These are phyloP conservation scores for Brotula barbata DNA, from an alignment of 2,797 vertebrate genomes.

Conservation along the genomic window DNA sequence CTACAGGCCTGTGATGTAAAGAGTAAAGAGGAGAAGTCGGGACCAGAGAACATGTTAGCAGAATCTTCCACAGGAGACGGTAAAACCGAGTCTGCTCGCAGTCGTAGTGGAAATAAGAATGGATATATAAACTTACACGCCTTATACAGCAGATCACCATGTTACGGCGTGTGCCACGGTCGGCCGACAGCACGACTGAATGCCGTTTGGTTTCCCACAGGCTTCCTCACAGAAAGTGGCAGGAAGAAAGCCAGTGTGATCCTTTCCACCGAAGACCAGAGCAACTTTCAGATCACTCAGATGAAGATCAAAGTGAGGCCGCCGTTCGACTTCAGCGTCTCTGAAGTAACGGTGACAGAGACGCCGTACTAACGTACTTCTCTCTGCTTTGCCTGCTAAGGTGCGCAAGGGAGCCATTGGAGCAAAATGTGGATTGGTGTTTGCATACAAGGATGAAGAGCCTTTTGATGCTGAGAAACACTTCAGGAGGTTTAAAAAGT, in stretches of 20 bases:
- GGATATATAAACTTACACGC: background rate
- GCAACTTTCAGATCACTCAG: slow-evolving; percentile 93
- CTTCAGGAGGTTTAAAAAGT: slow-evolving; percentile 91
- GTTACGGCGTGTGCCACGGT: background rate
- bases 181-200: background rate
- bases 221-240: slow-evolving; percentile 95
- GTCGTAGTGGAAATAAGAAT: background rate
- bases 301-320: slow-evolving; percentile 91
- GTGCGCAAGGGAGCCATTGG: slow-evolving; percentile 94
- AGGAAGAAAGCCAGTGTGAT: slow-evolving; percentile 92
- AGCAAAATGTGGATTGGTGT: slow-evolving; percentile 93
- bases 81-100: slow-evolving; percentile 55
- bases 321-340: background rate
- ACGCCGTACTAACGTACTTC: background rate
- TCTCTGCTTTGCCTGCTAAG: slow-evolving; percentile 68
- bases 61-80: slow-evolving; percentile 91
- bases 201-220: slow-evolving; percentile 64
- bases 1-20: slow-evolving; percentile 97
- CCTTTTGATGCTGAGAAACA: slow-evolving; percentile 93
- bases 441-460: slow-evolving; percentile 86
- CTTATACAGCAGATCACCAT: too few species aligned
- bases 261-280: slow-evolving; percentile 91
- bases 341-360: background rate
- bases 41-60: slow-evolving; percentile 92
- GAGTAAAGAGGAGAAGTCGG: slow-evolving; percentile 96